These are phyloP conservation scores for Salminus brasiliensis DNA, from an alignment of 2,113 vertebrate species.

Conservation along the genomic window DNA sequence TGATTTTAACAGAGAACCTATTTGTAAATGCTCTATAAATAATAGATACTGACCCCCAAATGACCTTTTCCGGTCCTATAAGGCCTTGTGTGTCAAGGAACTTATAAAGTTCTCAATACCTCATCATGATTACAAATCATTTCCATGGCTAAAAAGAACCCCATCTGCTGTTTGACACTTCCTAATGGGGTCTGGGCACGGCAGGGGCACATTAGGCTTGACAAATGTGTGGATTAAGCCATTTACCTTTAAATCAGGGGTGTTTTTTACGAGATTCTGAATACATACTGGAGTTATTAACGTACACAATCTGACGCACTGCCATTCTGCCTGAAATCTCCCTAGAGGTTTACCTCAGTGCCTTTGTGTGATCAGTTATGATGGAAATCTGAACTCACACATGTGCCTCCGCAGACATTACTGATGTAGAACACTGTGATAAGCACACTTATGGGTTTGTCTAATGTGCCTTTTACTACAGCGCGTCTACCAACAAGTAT, in stretches of 20 bases:
- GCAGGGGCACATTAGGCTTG: not conserved
- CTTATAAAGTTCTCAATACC: not conserved
- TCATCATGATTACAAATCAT: not conserved
- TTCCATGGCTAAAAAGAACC: not conserved
- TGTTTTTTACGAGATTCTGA: not conserved
- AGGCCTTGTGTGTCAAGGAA: not conserved
- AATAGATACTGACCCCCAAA: not conserved
- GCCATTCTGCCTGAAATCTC: not conserved
- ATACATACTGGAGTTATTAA: not conserved
- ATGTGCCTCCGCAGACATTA: not conserved
- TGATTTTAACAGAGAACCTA: not conserved
- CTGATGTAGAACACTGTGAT: not conserved
- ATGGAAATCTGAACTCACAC: not conserved
- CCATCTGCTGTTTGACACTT: not conserved
- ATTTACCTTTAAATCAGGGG: constrained; percentile 6
- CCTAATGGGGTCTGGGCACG: not conserved
- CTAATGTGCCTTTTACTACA: not conserved
- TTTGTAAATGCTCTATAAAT: not conserved
- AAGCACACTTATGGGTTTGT: not conserved
- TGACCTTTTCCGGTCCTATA: not conserved
- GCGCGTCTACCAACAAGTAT: not conserved
- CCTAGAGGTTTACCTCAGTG: not conserved
- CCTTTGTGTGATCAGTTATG: not conserved
- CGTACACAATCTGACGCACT: not conserved
- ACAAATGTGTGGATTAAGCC: not conserved